These are phyloP conservation scores for Ectropis grisescens DNA, from an alignment of 1,140 invertebrate species.

Conservation along the genomic window DNA sequence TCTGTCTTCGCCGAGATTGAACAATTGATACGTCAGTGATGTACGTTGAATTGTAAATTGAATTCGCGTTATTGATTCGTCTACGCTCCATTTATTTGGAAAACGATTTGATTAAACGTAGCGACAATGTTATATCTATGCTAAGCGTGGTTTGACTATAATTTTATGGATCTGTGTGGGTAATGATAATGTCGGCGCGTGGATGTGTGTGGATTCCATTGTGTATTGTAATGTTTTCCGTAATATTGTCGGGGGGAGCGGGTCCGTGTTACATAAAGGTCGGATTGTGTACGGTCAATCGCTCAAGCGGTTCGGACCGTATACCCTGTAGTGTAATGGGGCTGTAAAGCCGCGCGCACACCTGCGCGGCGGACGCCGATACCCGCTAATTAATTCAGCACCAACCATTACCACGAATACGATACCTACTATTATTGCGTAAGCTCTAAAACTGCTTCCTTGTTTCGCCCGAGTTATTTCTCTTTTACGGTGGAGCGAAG, in stretches of 20 bases:
- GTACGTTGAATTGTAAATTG: slow-evolving; percentile 64
- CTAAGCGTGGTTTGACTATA: slow-evolving; percentile 31
- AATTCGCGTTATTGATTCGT: slow-evolving; percentile 62
- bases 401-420: slow-evolving; percentile 44
- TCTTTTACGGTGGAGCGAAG: slow-evolving; percentile 1
- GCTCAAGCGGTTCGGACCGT: slow-evolving; percentile 31
- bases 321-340: slow-evolving; percentile 43
- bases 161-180: too few relatives aligned
- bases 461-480: slow-evolving; percentile 23
- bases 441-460: slow-evolving; percentile 26
- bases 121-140: slow-evolving; percentile 39
- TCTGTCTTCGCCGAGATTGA: slow-evolving; percentile 59
- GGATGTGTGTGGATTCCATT: too few relatives aligned
- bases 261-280: too few relatives aligned
- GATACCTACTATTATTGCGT: slow-evolving; percentile 39
- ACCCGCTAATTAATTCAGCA: slow-evolving; percentile 56
- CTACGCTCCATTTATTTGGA: slow-evolving; percentile 55
- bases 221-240: too few relatives aligned
- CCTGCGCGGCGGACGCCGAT: slow-evolving; percentile 39
- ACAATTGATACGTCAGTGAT: slow-evolving; percentile 64
- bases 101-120: slow-evolving; percentile 54
- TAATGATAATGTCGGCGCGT: too few relatives aligned
- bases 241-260: too few relatives aligned
- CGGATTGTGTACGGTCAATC: slow-evolving; percentile 30
- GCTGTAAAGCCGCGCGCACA: slow-evolving; percentile 49